These are phyloP conservation scores for Poecilia wingei DNA, from an alignment of 2,797 vertebrate species.

Conservation along the genomic window DNA sequence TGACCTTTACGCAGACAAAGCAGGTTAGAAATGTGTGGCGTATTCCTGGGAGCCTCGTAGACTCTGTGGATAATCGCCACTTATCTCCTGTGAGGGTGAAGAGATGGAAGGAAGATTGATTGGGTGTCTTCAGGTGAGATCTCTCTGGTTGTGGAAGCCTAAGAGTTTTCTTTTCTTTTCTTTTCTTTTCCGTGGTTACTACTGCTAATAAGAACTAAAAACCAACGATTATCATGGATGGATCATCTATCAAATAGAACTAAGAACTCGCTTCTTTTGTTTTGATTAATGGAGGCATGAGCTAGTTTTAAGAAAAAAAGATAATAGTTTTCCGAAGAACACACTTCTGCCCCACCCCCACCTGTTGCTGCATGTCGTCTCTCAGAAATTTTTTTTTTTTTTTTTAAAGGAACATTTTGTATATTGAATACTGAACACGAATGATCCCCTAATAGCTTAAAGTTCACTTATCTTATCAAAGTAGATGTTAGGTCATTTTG, in stretches of 20 bases:
- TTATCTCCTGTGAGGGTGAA: constrained; percentile 1
- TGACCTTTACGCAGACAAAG: constrained; percentile 22
- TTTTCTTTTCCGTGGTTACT: background rate
- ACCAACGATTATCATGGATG: background rate
- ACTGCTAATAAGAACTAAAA: background rate
- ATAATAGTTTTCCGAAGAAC: background rate
- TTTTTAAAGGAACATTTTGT: background rate
- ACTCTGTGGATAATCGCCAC: constrained; percentile 2
- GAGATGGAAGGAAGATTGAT: background rate
- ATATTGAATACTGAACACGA: background rate
- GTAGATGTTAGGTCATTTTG: background rate
- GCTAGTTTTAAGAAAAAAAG: background rate
- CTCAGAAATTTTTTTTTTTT: background rate
- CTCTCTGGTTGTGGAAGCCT: background rate
- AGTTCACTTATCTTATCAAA: background rate
- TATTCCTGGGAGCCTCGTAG: constrained; percentile 23
- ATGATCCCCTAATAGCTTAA: background rate
- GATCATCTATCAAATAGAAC: background rate
- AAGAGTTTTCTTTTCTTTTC: background rate
- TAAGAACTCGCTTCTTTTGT: background rate
- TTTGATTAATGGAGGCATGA: background rate
- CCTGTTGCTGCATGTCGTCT: background rate
- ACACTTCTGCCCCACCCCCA: background rate
- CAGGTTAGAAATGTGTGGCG: constrained; percentile 29
- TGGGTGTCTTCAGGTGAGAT: background rate